Evolutionary conservation across 2,888 invertebrate genomes (phyloP).

Genomic region (Neria commutata): DNA sequence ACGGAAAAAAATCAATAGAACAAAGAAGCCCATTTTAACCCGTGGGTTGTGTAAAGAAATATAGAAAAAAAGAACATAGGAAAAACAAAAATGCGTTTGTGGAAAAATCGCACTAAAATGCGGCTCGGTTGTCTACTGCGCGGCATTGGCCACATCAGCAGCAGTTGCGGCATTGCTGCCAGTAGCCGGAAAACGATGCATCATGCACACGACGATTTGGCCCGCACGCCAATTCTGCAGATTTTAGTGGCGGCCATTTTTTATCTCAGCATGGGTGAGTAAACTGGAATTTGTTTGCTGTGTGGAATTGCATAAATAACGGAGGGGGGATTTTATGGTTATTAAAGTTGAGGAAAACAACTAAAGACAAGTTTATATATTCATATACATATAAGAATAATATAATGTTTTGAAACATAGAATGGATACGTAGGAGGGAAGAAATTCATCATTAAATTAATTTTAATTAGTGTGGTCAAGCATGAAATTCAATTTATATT

Average conservation of each 20-base stretch:
- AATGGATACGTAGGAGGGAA: no score
- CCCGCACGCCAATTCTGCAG: constrained; percentile 40
- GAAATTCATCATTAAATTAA: no score
- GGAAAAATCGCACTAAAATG: constrained; percentile 48
- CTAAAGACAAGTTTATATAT: no score
- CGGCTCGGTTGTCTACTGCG: no score
- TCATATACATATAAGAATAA: no score
- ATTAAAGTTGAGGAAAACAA: no score
- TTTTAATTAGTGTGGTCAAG: no score
- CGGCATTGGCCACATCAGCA: constrained; percentile 23
- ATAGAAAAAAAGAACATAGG: constrained; percentile 10
- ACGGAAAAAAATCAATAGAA: background rate
- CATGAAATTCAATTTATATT: no score
- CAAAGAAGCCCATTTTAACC: background rate
- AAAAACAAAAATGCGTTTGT: constrained; percentile 39
- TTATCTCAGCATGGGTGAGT: constrained; percentile 50
- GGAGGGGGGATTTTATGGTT: no score
- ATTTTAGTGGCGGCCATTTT: constrained; percentile 45
- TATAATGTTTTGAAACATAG: no score
- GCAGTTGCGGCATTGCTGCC: background rate
- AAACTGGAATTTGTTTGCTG: constrained; percentile 9
- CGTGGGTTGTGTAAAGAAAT: constrained; percentile 5
- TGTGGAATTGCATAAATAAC: no score
- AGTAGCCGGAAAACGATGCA: background rate
- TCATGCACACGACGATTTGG: constrained; percentile 9